A percentile compares a stretch with the other conserved stretches of the same genome.
Conservation (phyloP, 2,888 invertebrate genomes). For the Lycocerus yunnanus region DNA sequence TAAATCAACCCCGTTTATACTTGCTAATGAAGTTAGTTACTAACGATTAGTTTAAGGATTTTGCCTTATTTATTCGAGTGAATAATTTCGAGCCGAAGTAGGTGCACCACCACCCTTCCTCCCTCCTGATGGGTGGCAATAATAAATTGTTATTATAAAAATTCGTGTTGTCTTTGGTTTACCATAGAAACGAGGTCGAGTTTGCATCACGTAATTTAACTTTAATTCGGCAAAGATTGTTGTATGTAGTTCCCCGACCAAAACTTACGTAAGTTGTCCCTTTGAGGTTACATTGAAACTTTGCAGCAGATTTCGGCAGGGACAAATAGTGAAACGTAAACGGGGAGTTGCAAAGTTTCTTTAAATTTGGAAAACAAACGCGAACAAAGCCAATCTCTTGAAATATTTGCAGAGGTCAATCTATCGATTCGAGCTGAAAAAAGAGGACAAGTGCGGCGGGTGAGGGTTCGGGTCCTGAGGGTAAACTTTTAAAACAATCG, state of each 20-base stretch:
- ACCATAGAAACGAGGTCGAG: not conserved
- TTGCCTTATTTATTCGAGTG: not conserved
- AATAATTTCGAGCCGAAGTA: not conserved
- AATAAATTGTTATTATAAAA: too few species aligned
- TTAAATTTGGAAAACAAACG: slow-evolving; percentile 5
- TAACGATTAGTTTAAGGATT: not conserved
- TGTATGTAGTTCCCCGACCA: slow-evolving; percentile 4
- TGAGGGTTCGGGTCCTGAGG: not conserved
- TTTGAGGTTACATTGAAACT: slow-evolving; percentile 16
- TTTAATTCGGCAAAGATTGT: slow-evolving; percentile 25
- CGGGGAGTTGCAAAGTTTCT: slow-evolving; percentile 8
- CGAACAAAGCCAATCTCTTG: not conserved
- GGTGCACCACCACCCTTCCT: not conserved
- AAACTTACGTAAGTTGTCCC: slow-evolving; percentile 25
- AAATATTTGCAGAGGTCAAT: slow-evolving; percentile 10
- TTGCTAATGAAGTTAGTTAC: not conserved
- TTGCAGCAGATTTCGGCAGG: slow-evolving; percentile 7
- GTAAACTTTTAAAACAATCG: slow-evolving; percentile 15
- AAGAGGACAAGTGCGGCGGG: not conserved
- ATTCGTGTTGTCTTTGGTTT: not conserved
- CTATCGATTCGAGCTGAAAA: not conserved
- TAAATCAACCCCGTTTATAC: not conserved
- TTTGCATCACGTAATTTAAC: slow-evolving; percentile 21
- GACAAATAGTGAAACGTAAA: slow-evolving; percentile 11
- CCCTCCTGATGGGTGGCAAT: not conserved